phyloP scores from a whole-genome alignment of 2,113 vertebrate genomes.

The Trachemys scripta region DNA sequence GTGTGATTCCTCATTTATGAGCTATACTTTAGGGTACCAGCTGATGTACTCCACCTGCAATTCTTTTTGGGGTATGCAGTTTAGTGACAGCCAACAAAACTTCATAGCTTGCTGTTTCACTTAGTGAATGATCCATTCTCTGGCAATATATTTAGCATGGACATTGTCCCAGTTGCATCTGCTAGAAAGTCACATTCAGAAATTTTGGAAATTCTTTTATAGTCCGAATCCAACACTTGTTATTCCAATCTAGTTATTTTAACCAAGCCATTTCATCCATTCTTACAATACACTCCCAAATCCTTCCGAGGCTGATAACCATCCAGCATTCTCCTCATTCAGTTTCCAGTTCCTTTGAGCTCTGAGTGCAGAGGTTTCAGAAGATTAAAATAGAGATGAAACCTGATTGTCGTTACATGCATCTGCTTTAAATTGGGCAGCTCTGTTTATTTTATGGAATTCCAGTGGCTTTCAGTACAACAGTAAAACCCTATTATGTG shows the following conservation, averaged over 20 bases:
- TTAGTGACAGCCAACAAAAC: slow-evolving; percentile 19
- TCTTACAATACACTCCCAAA: not conserved
- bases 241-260: slow-evolving; percentile 19
- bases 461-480: slow-evolving; percentile 22
- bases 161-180: not conserved
- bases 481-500: slow-evolving; percentile 27
- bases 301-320: not conserved
- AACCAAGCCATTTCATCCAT: not conserved
- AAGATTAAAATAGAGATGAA: slow-evolving; percentile 72
- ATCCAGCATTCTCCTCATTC: slow-evolving; percentile 37
- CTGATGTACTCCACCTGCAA: not conserved
- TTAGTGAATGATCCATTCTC: not conserved
- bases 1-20: not conserved
- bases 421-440: slow-evolving; percentile 73
- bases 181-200: not conserved
- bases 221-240: not conserved
- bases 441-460: slow-evolving; percentile 64
- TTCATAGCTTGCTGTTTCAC: not conserved
- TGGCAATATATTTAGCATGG: not conserved
- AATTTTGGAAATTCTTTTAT: slow-evolving; percentile 26
- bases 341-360: slow-evolving; percentile 53
- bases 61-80: not conserved
- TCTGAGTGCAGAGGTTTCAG: slow-evolving; percentile 45
- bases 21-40: not conserved
- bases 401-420: slow-evolving; percentile 34